Conservation (phyloP, 2,113 vertebrate genomes). For the Crotalus horridus region DNA sequence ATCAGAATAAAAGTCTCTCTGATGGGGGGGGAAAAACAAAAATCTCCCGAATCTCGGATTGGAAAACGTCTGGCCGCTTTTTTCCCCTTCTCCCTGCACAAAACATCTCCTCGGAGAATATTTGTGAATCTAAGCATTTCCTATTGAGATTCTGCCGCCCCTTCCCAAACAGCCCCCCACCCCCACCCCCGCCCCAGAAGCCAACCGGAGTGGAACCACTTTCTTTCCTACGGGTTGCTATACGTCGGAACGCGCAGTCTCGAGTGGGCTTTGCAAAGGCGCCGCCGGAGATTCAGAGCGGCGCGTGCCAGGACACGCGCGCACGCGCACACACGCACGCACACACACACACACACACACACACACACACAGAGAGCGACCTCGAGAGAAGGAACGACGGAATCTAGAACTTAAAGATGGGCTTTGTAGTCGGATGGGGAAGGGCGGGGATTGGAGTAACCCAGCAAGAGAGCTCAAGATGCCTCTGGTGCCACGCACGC, state of each 20-base stretch:
- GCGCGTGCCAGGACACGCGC: neutral
- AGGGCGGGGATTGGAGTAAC: neutral
- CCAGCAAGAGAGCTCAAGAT: neutral
- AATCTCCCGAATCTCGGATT: neutral
- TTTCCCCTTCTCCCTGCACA: neutral
- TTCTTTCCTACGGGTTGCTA: neutral
- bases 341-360: too few relatives aligned
- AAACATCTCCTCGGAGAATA: neutral
- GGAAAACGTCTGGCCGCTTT: neutral
- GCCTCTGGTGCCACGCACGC: neutral
- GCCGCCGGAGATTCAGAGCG: neutral
- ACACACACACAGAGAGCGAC: too few relatives aligned
- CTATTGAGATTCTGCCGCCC: neutral
- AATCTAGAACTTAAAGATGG: neutral
- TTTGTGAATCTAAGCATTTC: neutral
- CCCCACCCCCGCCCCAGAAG: neutral
- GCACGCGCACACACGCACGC: rapidly evolving
- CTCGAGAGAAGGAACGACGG: neutral
- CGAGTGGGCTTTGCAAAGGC: neutral
- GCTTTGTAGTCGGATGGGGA: neutral
- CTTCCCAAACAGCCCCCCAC: neutral
- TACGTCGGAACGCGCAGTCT: neutral
- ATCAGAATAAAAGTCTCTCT: neutral
- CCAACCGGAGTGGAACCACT: neutral
- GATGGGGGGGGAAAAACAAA: neutral